Evolutionary conservation across 2,797 vertebrate genomes (phyloP), one percentile per base, ranked within the genome.

Genomic region (Artibeus jamaicensis): DNA sequence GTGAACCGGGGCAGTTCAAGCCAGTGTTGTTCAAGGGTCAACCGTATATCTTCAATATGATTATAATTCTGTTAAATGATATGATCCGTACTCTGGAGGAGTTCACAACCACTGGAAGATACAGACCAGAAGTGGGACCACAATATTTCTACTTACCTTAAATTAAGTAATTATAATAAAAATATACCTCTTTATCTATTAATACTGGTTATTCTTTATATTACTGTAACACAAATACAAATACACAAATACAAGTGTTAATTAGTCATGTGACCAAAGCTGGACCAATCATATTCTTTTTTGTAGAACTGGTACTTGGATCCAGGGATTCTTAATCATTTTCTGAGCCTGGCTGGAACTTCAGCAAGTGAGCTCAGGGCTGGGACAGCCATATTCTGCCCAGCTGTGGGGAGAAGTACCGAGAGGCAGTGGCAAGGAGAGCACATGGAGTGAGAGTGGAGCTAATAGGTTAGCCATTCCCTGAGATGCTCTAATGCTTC

Each of bases 141-240:
- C 11, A 48, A 19, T 86, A 70, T 86, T 86, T 93, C 85, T 57
- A 89, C 18, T 73, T 88, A 74, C 21, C 37, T 57, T 91, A 94
- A 91, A 46, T 83, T 85, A 90, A 89, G 5, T 79, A 84, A 85
- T 32, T 44, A 53, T 87, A 83, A 73, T 39, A 44, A 37, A 94
- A 76, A 2, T n/a, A 8, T 24, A 65, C 15, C 53, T 74, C 19
- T 67, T 77, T 93, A 81, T 92, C 67, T 50, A 42, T 73, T 83
- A 84, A 73, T 65, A 59, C 4, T 89, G 10, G 29, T 70, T 85
- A 46, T 87, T 73, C 50, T 94, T 95, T 96, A 19, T 76, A 71
- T 81, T 84, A 77, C 14, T 44, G 44, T 10, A 44, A n/a, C n/a
- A n/a, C n/a, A 91, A 37, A 65, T 48, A 89, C 4, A 46, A 71